These are phyloP conservation scores for Euleptes europaea DNA, from an alignment of 2,113 vertebrate genomes.

Conservation along the genomic window DNA sequence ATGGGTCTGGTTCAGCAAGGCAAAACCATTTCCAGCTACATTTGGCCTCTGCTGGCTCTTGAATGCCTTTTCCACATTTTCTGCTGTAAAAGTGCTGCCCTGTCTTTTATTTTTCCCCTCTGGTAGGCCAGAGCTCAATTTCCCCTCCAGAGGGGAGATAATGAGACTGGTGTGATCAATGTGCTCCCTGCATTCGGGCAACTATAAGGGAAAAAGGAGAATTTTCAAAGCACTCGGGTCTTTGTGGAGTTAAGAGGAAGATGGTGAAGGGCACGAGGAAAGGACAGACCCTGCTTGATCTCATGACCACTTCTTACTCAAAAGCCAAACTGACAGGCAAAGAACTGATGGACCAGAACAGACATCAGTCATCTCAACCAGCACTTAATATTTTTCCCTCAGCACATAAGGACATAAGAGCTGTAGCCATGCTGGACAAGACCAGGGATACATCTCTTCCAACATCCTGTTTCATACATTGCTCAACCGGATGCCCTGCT, in stretches of 20 bases:
- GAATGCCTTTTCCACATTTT: not conserved
- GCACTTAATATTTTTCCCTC: not conserved
- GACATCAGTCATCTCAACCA: not conserved
- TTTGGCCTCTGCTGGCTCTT: not conserved
- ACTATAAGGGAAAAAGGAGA: accelerated
- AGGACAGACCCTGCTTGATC: not conserved
- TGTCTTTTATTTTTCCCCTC: not conserved
- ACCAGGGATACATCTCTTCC: no score
- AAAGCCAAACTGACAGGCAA: no score
- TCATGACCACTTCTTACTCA: not conserved
- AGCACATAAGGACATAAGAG: no score
- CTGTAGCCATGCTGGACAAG: no score
- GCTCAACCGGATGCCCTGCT: no score
- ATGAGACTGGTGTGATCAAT: not conserved
- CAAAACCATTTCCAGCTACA: not conserved
- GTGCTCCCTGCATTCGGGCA: not conserved
- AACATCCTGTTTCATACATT: no score
- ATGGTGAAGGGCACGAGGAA: not conserved
- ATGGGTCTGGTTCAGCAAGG: not conserved
- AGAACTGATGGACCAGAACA: no score
- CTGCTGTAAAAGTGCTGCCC: not conserved
- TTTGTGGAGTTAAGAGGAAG: not conserved
- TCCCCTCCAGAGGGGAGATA: not conserved
- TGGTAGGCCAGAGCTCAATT: not conserved
- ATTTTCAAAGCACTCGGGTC: accelerated